phyloP scores from a whole-genome alignment of 2,797 vertebrate species.

The Neoniphon sammara region DNA sequence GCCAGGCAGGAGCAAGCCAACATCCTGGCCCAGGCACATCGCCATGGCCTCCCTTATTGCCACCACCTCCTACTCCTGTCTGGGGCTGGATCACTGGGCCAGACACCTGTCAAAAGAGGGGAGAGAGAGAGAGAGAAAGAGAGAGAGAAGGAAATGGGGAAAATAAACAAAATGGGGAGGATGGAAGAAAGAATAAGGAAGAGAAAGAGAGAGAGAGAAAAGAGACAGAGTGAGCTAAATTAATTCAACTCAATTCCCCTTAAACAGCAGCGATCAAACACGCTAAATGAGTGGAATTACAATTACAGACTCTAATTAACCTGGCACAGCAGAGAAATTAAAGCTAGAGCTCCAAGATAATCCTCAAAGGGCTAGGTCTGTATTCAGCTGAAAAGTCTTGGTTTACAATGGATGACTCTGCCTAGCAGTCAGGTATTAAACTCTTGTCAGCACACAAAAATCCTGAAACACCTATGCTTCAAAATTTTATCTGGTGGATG shows the following conservation, averaged over 20 bases:
- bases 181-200: conserved; percentile 15
- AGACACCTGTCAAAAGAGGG: conserved; percentile 77
- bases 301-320: conserved; percentile 71
- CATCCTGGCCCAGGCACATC: conserved; percentile 79
- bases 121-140: conserved; percentile 23
- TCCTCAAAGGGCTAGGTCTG: conserved; percentile 50
- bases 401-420: conserved; percentile 31
- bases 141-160: conserved; percentile 1
- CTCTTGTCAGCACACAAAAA: conserved; percentile 20
- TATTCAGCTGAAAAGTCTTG: conserved; percentile 44
- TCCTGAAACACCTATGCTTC: conserved; percentile 25
- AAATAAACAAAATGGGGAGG: background rate
- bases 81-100: conserved; percentile 81
- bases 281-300: conserved; percentile 66
- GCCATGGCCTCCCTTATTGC: conserved; percentile 81
- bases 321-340: conserved; percentile 61
- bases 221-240: conserved; percentile 61
- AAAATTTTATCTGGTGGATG: conserved; percentile 38
- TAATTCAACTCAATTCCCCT: conserved; percentile 56
- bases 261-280: conserved; percentile 62
- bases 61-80: conserved; percentile 50
- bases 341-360: conserved; percentile 51
- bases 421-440: conserved; percentile 31
- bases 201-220: conserved; percentile 42
- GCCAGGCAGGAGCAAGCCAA: conserved; percentile 80